phyloP scores from a whole-genome alignment of 2,113 vertebrate genomes.

The Perca schrenkii region DNA sequence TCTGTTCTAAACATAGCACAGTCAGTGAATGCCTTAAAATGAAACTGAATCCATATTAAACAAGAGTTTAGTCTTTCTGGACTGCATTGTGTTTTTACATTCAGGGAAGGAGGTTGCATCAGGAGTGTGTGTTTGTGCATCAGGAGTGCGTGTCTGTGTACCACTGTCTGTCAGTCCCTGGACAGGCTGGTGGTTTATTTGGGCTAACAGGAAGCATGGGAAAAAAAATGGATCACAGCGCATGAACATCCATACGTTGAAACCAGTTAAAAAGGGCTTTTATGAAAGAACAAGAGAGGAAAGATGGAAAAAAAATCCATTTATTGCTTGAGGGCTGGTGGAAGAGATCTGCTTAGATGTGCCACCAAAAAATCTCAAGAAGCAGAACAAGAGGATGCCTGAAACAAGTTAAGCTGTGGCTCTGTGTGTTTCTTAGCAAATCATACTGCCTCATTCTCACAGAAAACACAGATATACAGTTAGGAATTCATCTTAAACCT shows the following conservation, averaged over 20 bases:
- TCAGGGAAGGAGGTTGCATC: constrained; percentile 41
- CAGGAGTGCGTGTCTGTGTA: background rate
- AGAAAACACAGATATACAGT: constrained; percentile 8
- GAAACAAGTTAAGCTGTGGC: constrained; percentile 41
- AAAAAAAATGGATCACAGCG: constrained; percentile 7
- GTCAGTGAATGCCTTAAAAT: constrained; percentile 78
- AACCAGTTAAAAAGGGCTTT: constrained; percentile 38
- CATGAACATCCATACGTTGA: constrained; percentile 29
- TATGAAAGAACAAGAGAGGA: constrained; percentile 37
- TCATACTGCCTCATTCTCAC: constrained; percentile 15
- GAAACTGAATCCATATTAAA: constrained; percentile 29
- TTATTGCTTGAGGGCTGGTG: constrained; percentile 63
- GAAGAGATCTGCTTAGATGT: constrained; percentile 72
- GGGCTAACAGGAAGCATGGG: constrained; percentile 22
- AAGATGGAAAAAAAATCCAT: constrained; percentile 28
- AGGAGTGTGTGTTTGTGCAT: constrained; percentile 13
- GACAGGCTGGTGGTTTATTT: constrained; percentile 17
- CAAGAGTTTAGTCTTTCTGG: constrained; percentile 1
- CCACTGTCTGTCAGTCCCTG: constrained; percentile 1
- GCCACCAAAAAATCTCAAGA: constrained; percentile 58
- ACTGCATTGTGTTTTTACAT: constrained; percentile 20
- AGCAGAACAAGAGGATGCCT: constrained; percentile 50
- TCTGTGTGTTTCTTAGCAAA: constrained; percentile 9
- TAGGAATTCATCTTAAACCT: constrained; percentile 38
- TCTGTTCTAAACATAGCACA: constrained; percentile 65